Percentiles rank a stretch among this genome's conserved stretches.
phyloP scores from a whole-genome alignment of 2,888 invertebrate genomes.

The Patella ulyssiponensis region DNA sequence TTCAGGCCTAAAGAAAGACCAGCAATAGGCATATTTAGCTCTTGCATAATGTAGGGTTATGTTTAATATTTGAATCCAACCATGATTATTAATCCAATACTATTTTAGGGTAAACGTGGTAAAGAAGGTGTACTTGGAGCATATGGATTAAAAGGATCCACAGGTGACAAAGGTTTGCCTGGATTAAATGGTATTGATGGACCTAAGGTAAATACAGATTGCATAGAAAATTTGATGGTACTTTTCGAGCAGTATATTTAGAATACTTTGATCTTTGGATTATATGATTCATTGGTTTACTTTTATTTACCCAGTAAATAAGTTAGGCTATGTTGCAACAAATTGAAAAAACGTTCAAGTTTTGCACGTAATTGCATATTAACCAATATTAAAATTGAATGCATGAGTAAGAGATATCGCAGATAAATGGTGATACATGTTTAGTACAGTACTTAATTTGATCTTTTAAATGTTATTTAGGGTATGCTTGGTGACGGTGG shows the following conservation, averaged over 20 bases:
- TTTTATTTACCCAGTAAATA: no score
- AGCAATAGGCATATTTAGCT: no score
- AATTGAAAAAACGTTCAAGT: background rate
- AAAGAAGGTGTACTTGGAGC: slow-evolving; percentile 32
- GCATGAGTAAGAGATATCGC: background rate
- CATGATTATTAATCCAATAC: no score
- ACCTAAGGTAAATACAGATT: slow-evolving; percentile 17
- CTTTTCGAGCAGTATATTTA: background rate
- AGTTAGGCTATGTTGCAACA: background rate
- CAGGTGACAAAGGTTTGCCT: slow-evolving; percentile 42
- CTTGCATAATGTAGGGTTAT: no score
- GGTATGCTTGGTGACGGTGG: slow-evolving; percentile 54
- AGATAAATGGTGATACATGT: slow-evolving; percentile 13
- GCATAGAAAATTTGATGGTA: background rate
- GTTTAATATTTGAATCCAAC: no score
- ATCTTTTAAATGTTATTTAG: slow-evolving; percentile 33
- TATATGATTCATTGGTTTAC: no score
- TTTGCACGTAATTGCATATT: background rate
- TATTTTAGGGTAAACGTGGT: slow-evolving; percentile 23
- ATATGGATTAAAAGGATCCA: slow-evolving; percentile 40
- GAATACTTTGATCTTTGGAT: no score
- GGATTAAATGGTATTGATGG: slow-evolving; percentile 36
- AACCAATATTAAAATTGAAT: slow-evolving; percentile 1
- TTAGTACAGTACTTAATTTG: background rate
- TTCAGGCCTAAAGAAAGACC: no score